Conservation (phyloP, 2,888 invertebrate genomes). For the Nomada fucata region DNA sequence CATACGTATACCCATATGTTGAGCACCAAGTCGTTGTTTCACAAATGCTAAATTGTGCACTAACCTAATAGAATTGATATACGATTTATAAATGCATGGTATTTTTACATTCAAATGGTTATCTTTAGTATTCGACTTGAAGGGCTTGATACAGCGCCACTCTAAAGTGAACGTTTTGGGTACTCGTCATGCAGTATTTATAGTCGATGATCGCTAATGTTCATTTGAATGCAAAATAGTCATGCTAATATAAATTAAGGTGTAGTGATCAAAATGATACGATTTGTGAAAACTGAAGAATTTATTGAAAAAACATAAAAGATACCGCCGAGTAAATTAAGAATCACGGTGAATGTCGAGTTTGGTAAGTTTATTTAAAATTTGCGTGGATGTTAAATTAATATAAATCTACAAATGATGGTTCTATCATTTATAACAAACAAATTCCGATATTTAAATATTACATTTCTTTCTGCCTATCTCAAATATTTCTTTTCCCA, state of each 20-base stretch:
- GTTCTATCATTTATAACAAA: not conserved
- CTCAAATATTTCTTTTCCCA: not conserved
- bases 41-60: not conserved
- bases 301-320: not conserved
- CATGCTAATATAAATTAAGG: not conserved
- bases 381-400: not conserved
- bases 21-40: not conserved
- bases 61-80: not conserved
- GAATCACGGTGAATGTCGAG: not conserved
- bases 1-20: not conserved
- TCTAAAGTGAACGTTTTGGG: not conserved
- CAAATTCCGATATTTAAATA: not conserved
- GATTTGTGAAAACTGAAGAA: not conserved
- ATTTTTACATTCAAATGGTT: not conserved
- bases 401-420: slow-evolving; percentile 10
- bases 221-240: slow-evolving; percentile 3
- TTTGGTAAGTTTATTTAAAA: slow-evolving; percentile 33
- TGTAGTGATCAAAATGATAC: not conserved
- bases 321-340: not conserved
- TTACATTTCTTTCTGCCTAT: not conserved
- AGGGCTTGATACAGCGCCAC: not conserved
- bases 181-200: slow-evolving; percentile 13
- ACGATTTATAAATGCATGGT: not conserved
- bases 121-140: not conserved
- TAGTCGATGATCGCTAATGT: slow-evolving; percentile 17